Evolutionary conservation across 1,140 invertebrate genomes (phyloP), one percentile per base, ranked within the genome.

Genomic region (Leguminivora glycinivorella): DNA sequence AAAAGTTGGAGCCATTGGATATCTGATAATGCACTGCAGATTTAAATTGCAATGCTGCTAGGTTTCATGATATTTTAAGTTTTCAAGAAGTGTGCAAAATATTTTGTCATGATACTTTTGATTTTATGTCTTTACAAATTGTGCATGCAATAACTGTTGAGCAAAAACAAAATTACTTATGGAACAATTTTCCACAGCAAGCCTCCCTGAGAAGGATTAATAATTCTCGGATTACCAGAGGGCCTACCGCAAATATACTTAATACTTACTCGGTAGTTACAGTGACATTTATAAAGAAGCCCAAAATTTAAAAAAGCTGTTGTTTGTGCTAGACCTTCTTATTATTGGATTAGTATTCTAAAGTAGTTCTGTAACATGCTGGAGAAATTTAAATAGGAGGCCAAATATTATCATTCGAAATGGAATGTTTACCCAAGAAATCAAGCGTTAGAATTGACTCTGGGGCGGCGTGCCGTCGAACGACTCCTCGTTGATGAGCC

Each of bases 401-500:
- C 10, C 14, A 12, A 38, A 38, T 10, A 38, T 14, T 38, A 14
- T 38, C 9, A 10, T 34, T 34, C 12, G 31, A 2, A 34, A 34
- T 29, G 26, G 4, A 38, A 38, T 38, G 12, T 14, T 38, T 74
- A 91, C 89, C 87, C 83, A 76, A 43, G 80, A 82, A 68, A 89
- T 75, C 75, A 90, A 86, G 71, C 77, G 87, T 89, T 91, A 91
- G 87, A 91, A 89, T 83, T 89, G 87, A 80, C 85, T 91, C 68
- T 89, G 87, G 2, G 83, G 74, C 7, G 83, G 80, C 2, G 81
- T 75, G 58, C 81, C 82, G 67, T 88, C 88, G 29, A 90, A 88
- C n/a, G 90, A 89, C 70, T 92, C 92, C 76, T 92, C 92, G 67
- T 89, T 91, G 56, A 92, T 92, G n/a, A 92, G 80, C 26, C 91